Percentiles rank a stretch among this genome's conserved stretches.
Conservation (phyloP, 2,113 vertebrate genomes). For the Amphiprion ocellaris region DNA sequence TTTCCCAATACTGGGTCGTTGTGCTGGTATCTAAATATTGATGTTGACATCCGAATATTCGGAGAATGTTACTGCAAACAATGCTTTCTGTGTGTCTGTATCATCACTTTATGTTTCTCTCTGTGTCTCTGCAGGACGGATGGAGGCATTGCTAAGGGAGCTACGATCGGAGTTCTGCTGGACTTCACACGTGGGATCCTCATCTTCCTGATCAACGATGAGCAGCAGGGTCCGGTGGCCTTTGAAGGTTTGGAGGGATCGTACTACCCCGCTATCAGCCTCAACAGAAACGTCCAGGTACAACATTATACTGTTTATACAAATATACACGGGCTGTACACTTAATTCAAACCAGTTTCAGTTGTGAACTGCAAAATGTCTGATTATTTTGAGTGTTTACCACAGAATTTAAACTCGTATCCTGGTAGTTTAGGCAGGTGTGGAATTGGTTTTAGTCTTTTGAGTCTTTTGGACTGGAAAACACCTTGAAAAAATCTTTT, state of each 20-base stretch:
- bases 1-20: no score
- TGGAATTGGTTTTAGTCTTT: no score
- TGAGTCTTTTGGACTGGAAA: no score
- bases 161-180: slow-evolving; percentile 93
- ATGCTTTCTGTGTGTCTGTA: no score
- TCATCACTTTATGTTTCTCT: neutral
- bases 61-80: neutral
- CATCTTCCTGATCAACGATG: slow-evolving; percentile 97
- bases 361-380: no score
- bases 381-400: neutral
- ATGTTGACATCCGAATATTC: no score
- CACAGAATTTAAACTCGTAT: neutral
- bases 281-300: slow-evolving; percentile 97
- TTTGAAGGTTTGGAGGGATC: slow-evolving; percentile 94
- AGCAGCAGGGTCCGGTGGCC: slow-evolving; percentile 97
- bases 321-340: neutral
- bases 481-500: no score
- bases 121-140: slow-evolving; percentile 87
- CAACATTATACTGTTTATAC: neutral
- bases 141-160: slow-evolving; percentile 93
- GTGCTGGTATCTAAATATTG: no score
- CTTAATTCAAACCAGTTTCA: neutral
- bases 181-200: slow-evolving; percentile 92
- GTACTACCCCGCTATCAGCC: slow-evolving; percentile 96
- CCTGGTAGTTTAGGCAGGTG: neutral